phyloP scores from a whole-genome alignment of 1,140 invertebrate genomes.

The Drosophila asahinai region DNA sequence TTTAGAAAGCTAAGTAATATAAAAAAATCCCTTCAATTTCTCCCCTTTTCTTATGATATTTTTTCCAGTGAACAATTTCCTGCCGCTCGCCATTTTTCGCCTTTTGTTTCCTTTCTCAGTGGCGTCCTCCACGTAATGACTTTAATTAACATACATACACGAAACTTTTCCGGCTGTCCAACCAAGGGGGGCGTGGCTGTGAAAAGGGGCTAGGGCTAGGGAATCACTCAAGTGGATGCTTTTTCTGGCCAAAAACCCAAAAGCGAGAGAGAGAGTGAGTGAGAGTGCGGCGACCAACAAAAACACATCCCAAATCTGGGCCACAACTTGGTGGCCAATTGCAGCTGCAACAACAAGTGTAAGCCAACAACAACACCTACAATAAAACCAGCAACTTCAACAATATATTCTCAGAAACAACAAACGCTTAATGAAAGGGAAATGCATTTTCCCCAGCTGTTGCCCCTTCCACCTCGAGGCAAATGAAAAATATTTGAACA shows the following conservation, averaged over 20 bases:
- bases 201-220: constrained; percentile 13
- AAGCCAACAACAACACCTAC: constrained; percentile 2
- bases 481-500: constrained; percentile 14
- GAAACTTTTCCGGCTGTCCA: constrained; percentile 23
- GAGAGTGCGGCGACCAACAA: constrained; percentile 2
- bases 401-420: constrained; percentile 33
- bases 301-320: constrained; percentile 43
- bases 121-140: constrained; percentile 68
- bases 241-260: constrained; percentile 33
- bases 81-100: constrained; percentile 13
- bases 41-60: neutral
- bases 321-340: constrained; percentile 53
- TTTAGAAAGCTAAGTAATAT: neutral
- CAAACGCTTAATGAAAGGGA: constrained; percentile 43
- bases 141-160: constrained; percentile 75
- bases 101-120: constrained; percentile 35
- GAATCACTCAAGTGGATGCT: constrained; percentile 52
- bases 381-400: constrained; percentile 12
- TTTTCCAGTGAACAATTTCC: constrained; percentile 5
- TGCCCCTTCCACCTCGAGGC: neutral
- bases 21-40: too few species aligned
- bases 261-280: constrained; percentile 9
- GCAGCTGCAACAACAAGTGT: constrained; percentile 44
- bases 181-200: constrained; percentile 16
- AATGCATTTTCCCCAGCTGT: constrained; percentile 19